phyloP scores from a whole-genome alignment of 2,113 vertebrate species.

The Pycnonotus jocosus region DNA sequence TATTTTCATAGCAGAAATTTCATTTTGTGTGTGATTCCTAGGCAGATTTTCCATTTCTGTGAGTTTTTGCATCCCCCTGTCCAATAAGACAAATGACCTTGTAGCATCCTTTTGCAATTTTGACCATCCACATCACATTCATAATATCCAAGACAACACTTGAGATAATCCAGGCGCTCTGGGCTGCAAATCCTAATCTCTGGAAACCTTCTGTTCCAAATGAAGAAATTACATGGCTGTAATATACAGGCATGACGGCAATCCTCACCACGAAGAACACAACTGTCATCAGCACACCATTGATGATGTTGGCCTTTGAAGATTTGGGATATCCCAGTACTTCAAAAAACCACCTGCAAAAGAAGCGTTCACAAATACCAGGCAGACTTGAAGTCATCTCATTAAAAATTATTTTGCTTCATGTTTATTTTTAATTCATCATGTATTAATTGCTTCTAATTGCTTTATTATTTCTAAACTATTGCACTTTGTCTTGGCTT shows the following conservation, averaged over 20 bases:
- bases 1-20: conserved; percentile 13
- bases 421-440: not conserved
- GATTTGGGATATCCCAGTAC: conserved; percentile 88
- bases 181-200: conserved; percentile 78
- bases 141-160: conserved; percentile 91
- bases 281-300: conserved; percentile 90
- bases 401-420: not conserved
- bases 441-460: not conserved
- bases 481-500: not conserved
- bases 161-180: conserved; percentile 85
- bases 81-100: conserved; percentile 82
- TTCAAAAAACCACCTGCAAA: conserved; percentile 98
- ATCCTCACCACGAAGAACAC: conserved; percentile 93
- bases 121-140: conserved; percentile 99
- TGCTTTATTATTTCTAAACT: not conserved
- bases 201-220: conserved; percentile 87
- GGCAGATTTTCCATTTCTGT: conserved; percentile 88
- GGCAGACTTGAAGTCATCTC: not conserved
- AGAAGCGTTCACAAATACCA: conserved; percentile 37
- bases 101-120: conserved; percentile 90
- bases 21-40: conserved; percentile 58
- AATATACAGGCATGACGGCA: conserved; percentile 87
- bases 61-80: conserved; percentile 63
- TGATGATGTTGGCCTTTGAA: conserved; percentile 88
- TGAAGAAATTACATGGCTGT: conserved; percentile 78